Conservation (phyloP, 2,797 vertebrate species). For the Microctenopoma steveboyesi region DNA sequence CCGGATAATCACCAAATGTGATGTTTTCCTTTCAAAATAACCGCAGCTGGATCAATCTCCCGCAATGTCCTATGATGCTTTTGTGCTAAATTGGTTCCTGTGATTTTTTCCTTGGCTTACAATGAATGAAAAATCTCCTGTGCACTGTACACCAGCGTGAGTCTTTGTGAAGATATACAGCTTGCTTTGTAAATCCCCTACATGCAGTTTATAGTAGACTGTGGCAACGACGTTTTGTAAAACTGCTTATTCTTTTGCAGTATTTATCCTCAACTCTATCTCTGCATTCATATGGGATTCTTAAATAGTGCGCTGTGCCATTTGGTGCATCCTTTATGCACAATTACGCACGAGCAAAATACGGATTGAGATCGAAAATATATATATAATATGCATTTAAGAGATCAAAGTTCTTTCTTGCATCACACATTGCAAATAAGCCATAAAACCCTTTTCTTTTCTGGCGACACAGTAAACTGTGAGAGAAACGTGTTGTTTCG, state of each 20-base stretch:
- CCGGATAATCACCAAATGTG: conserved; percentile 62
- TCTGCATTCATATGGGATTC: background rate
- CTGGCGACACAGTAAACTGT: conserved; percentile 31
- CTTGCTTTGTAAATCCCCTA: background rate
- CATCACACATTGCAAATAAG: conserved; percentile 47
- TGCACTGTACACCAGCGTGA: too few species aligned
- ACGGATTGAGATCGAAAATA: conserved; percentile 4
- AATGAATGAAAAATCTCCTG: background rate
- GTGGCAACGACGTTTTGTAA: background rate
- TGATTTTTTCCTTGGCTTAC: background rate
- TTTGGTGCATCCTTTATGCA: conserved; percentile 60
- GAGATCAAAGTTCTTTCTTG: conserved; percentile 64
- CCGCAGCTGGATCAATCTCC: background rate
- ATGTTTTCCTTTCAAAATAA: conserved; percentile 7
- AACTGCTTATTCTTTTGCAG: too few species aligned
- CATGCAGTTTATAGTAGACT: background rate
- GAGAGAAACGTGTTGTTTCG: conserved; percentile 62
- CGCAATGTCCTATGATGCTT: background rate
- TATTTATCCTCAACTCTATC: too few species aligned
- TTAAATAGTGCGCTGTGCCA: background rate
- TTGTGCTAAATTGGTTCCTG: background rate
- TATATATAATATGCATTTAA: conserved; percentile 39
- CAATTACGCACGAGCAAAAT: conserved; percentile 48
- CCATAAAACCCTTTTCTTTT: conserved; percentile 55
- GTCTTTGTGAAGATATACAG: too few species aligned